Base-by-base conservation (phyloP, 2,113 vertebrate genomes). In the Alosa alosa region DNA sequence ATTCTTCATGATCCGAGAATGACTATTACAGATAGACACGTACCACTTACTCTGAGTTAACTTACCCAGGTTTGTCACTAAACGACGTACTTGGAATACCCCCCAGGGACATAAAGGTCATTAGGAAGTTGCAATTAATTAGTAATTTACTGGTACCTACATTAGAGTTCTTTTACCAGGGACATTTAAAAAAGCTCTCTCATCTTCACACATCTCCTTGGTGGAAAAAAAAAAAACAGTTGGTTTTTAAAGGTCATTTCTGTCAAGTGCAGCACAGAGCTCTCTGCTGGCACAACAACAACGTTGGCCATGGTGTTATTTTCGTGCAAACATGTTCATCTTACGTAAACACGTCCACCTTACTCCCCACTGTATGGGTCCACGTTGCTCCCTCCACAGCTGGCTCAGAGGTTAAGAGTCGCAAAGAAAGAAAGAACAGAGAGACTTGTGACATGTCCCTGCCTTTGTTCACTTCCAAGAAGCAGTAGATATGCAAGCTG, bases 201-300 rank as follows among this genome's bases (percentile, higher is more conserved):
- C 31, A 25, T 72, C n/a, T 25, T 72, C 64, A 31, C 64, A 25
- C 1, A 9, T 72, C 64, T 72, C 25, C n/a, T 31, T 72, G n/a
- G n/a, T 3, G 20, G 22, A 64, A 22, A 20, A 9, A 57, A 18
- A 57, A 20, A 31, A 31, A 31, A 46, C 45, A 60, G 22, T 31
- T 72, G n/a, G 10, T 72, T 31, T 72, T 72, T 0, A 72, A 72
- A 72, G 64, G 64, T 72, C 25, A 72, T 25, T 72, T 72, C 25
- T 72, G 64, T 72, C 64, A 41, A 81, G n/a, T 60, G 85, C 81
- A 89, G 11, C 64, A 17, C 44, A 81, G 13, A 11, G 52, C 25
- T 82, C 55, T 83, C n/a, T 49, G 52, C 68, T 86, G 68, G 47
- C 68, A 81, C 83, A 84, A 85, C 82, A 86, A 44, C 46, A 41